Conservation (phyloP, 1,140 invertebrate species). For the Diuraphis noxia region DNA sequence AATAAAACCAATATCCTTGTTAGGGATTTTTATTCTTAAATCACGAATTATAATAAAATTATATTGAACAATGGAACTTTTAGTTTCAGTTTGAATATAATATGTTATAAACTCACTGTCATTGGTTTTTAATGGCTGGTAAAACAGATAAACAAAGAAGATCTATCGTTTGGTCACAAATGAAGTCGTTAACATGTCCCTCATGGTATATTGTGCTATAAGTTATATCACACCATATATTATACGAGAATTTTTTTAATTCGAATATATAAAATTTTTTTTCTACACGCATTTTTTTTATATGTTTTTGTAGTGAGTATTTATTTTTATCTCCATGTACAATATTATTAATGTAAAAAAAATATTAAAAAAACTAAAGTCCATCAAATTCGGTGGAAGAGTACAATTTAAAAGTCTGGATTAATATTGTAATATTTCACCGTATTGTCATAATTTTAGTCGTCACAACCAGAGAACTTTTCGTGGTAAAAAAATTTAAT, state of each 20-base stretch:
- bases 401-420: conserved; percentile 36
- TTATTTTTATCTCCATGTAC: conserved; percentile 16
- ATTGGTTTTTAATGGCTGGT: neutral
- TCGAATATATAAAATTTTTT: conserved; percentile 20
- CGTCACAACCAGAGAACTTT: conserved; percentile 37
- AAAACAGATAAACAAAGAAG: neutral
- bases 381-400: neutral
- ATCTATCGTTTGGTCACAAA: neutral
- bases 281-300: neutral
- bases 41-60: no score
- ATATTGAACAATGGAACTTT: no score
- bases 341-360: neutral
- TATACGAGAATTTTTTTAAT: neutral
- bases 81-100: neutral
- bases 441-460: conserved; percentile 32
- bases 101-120: neutral
- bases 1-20: neutral
- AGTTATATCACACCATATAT: neutral
- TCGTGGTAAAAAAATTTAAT: conserved; percentile 31
- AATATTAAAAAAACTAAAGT: neutral
- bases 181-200: conserved; percentile 16
- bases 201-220: neutral
- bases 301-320: neutral
- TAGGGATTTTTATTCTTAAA: neutral
- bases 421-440: conserved; percentile 44